Conservation (phyloP, 2,888 invertebrate genomes). For the Neria commutata region DNA sequence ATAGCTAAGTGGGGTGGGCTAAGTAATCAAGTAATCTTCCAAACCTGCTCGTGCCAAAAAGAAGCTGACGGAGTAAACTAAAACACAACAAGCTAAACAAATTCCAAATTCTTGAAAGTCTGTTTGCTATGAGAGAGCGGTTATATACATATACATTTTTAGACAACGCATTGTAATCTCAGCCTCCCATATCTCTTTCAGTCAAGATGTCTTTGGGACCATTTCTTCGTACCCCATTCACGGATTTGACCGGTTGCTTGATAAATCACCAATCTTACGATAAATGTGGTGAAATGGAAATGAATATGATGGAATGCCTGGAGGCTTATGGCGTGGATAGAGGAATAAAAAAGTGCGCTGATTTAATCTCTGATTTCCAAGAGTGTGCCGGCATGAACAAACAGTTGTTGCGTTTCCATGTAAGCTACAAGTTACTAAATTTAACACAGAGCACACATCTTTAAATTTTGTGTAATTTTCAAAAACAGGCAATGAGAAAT, state of each 20-base stretch:
- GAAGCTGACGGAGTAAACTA: too few species aligned
- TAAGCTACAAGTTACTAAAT: conserved; percentile 43
- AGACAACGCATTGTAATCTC: too few species aligned
- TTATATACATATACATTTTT: conserved; percentile 5
- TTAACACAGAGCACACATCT: conserved; percentile 6
- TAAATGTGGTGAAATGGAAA: conserved; percentile 72
- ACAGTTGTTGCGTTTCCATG: conserved; percentile 68
- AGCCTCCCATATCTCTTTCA: conserved; percentile 17
- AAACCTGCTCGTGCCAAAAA: too few species aligned
- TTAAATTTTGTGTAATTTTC: background rate
- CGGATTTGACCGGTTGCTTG: conserved; percentile 72
- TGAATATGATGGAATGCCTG: conserved; percentile 75
- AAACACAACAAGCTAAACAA: too few species aligned
- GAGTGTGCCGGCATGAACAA: conserved; percentile 72
- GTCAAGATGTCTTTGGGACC: conserved; percentile 69
- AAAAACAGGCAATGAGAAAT: conserved; percentile 67
- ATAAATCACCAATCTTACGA: conserved; percentile 71
- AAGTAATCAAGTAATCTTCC: too few species aligned
- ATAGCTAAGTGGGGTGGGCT: too few species aligned
- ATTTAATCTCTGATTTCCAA: conserved; percentile 70
- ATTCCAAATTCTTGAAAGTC: too few species aligned
- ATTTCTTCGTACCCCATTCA: conserved; percentile 72
- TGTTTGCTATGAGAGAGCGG: too few species aligned
- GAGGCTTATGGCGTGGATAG: conserved; percentile 80
- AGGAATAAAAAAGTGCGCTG: conserved; percentile 68